Evolutionary conservation across 2,113 vertebrate genomes (phyloP).

Genomic region (Prionailurus bengalensis): DNA sequence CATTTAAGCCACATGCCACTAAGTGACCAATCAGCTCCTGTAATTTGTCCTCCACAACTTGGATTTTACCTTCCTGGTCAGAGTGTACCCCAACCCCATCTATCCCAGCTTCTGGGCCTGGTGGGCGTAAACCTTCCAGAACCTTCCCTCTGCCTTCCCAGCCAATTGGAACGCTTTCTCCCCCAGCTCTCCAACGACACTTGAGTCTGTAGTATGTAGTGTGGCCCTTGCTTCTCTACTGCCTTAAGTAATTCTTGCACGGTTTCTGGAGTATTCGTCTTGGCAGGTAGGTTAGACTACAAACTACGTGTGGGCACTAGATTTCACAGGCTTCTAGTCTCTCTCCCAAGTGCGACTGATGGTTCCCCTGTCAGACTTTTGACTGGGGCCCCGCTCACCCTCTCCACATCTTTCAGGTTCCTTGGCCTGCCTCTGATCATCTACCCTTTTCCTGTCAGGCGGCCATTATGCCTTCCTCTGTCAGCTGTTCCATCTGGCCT

Average conservation of each 20-base stretch:
- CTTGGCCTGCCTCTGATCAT: background rate
- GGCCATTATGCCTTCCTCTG: background rate
- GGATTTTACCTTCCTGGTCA: constrained; percentile 60
- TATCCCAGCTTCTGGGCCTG: constrained; percentile 30
- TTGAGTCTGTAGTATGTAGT: background rate
- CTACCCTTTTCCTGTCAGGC: background rate
- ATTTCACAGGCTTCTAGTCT: background rate
- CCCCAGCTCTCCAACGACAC: background rate
- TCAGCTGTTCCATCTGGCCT: background rate
- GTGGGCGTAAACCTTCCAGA: constrained; percentile 23
- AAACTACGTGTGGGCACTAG: background rate
- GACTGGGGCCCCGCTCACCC: background rate
- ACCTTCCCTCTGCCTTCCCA: constrained; percentile 45
- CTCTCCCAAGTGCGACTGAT: background rate
- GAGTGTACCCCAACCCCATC: background rate
- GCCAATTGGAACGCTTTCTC: background rate
- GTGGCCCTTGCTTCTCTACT: background rate
- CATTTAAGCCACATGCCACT: constrained; percentile 53
- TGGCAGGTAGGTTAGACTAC: background rate
- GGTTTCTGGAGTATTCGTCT: background rate
- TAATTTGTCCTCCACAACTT: constrained; percentile 54
- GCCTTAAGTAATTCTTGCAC: background rate
- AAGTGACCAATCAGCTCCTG: background rate
- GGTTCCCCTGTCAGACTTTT: background rate
- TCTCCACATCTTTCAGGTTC: background rate